phyloP scores from a whole-genome alignment of 2,797 vertebrate genomes.

The Triplophysa bombifrons region DNA sequence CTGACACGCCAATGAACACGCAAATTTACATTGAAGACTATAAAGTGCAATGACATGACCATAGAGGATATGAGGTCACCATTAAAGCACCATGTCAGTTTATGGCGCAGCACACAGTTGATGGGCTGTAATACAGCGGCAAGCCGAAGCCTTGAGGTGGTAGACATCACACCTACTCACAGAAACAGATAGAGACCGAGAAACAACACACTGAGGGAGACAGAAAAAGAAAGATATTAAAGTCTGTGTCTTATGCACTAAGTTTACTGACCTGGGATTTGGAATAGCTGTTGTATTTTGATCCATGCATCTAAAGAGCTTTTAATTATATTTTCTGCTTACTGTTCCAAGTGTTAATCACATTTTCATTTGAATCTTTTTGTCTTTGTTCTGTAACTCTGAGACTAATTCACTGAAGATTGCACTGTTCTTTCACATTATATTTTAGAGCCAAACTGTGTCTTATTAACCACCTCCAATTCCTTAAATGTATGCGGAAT shows the following conservation, averaged over 20 bases:
- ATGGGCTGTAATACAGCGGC: conserved; percentile 28
- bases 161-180: conserved; percentile 38
- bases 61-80: conserved; percentile 26
- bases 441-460: too few relatives aligned
- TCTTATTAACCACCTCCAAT: too few relatives aligned
- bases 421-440: background rate
- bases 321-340: background rate
- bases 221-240: background rate
- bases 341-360: background rate
- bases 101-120: conserved; percentile 39
- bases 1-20: background rate
- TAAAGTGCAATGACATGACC: conserved; percentile 25
- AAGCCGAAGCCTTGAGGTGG: background rate
- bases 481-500: background rate
- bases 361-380: background rate
- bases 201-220: background rate
- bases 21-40: conserved; percentile 1
- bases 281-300: background rate
- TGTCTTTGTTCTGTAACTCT: background rate
- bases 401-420: background rate
- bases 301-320: too few relatives aligned
- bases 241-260: background rate
- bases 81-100: conserved; percentile 42
- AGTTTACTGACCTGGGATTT: too few relatives aligned
- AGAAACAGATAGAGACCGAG: conserved; percentile 2